These are phyloP conservation scores for Drosophila lacertosa DNA, from an alignment of 1,140 invertebrate genomes.

Conservation along the genomic window DNA sequence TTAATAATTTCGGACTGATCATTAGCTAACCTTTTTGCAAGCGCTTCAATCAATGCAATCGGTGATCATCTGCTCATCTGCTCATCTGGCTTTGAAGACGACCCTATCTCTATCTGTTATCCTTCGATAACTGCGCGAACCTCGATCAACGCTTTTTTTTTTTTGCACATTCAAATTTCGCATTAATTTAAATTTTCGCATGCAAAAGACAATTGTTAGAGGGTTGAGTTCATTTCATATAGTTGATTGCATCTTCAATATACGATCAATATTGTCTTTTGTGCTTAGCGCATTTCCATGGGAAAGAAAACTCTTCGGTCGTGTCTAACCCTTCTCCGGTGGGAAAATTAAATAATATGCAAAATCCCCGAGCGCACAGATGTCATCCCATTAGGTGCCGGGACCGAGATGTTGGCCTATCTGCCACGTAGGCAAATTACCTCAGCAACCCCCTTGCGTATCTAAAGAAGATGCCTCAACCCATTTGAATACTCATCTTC, in stretches of 20 bases:
- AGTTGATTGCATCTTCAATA: constrained; percentile 82
- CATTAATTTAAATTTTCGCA: constrained; percentile 75
- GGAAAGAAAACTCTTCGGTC: constrained; percentile 69
- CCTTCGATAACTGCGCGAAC: neutral
- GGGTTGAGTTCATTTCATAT: constrained; percentile 58
- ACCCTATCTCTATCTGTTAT: constrained; percentile 13
- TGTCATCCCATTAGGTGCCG: constrained; percentile 75
- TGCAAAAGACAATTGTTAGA: constrained; percentile 31
- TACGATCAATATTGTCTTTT: constrained; percentile 81
- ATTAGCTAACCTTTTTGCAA: constrained; percentile 33
- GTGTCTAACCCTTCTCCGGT: constrained; percentile 51
- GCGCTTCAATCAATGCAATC: constrained; percentile 13
- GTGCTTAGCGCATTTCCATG: constrained; percentile 75
- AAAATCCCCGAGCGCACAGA: constrained; percentile 69
- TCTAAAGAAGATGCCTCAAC: constrained; percentile 59
- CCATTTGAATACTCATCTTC: constrained; percentile 80
- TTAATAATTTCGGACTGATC: constrained; percentile 13
- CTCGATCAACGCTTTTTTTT: constrained; percentile 41
- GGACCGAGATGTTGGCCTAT: constrained; percentile 43
- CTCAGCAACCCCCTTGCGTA: constrained; percentile 54
- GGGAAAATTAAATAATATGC: constrained; percentile 82
- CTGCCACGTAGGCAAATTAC: constrained; percentile 76
- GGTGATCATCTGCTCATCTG: constrained; percentile 42
- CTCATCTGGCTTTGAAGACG: constrained; percentile 18
- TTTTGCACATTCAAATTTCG: constrained; percentile 61